Base-by-base conservation (phyloP, 2,113 vertebrate genomes). In the Orycteropus afer region DNA sequence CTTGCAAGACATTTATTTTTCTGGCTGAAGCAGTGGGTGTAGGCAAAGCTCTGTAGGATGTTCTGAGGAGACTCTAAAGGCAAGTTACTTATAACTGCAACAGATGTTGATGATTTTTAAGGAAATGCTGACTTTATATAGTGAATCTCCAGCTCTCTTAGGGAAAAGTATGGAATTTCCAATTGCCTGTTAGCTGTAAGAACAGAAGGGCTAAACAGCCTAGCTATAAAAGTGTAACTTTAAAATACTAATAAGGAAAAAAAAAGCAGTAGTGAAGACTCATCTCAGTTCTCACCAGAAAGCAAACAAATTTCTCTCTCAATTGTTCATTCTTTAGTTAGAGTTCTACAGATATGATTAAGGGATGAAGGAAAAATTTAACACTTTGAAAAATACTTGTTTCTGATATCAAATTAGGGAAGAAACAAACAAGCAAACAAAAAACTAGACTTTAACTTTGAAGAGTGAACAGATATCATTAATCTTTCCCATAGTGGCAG, bases 101-200 rank as follows among this genome's bases (percentile, higher is more conserved):
- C 85, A 98, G 84, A 93, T 97, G 95, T 82, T 94, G 91, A 82
- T 95, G 65, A 86, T 89, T 97, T 90, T 96, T n/a, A 97, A 84
- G 80, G 83, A 97, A 96, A 90, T 34, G 25, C 69, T 79, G 82
- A 47, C 96, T 97, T 95, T 96, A 69, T 95, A 57, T 47, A 80
- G 79, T 77, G 85, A 71, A 53, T 83, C 88, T 93, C 13, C 89
- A 11, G 86, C 22, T 40, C 42, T 97, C 90, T 97, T 78, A 97
- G 96, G 89, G 49, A 65, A 77, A 96, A 90, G 93, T 25, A 96
- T 94, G 94, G 76, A 81, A 87, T 89, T 96, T 92, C 83, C 92
- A 92, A 53, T 91, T 87, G 86, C 94, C 89, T 69, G 6, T 20
- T 80, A 83, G 69, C 79, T 79, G 10, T 91, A 74, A 82, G 90